A percentile compares a stretch with the other conserved stretches of the same genome.
Evolutionary conservation across 1,140 invertebrate species (phyloP).

Genomic region (honey bee (Apis mellifera)): DNA sequence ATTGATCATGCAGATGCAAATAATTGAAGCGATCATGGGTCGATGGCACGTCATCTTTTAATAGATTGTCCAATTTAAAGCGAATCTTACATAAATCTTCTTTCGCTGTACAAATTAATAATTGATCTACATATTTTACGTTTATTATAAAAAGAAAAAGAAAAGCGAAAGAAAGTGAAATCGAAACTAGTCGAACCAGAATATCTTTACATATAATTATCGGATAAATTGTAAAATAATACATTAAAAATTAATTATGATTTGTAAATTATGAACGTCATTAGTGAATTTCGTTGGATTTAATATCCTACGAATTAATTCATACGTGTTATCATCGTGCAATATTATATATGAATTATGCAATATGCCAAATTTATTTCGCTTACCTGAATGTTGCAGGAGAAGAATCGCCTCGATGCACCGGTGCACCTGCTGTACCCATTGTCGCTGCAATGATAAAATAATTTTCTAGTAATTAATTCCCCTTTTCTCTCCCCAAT

Average conservation of each 20-base stretch:
- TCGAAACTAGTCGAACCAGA: no score
- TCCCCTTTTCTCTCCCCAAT: no score
- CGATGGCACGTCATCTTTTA: conserved; percentile 5
- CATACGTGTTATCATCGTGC: no score
- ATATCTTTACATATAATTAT: no score
- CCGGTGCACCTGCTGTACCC: conserved; percentile 86
- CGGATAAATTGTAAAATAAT: no score
- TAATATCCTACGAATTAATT: no score
- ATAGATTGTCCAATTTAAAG: conserved; percentile 54
- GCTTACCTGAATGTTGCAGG: conserved; percentile 92
- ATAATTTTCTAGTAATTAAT: background rate
- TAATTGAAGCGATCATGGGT: conserved; percentile 49
- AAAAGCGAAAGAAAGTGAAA: background rate
- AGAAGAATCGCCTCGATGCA: conserved; percentile 90
- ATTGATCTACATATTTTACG: background rate
- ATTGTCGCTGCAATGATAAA: conserved; percentile 80
- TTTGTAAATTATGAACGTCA: no score
- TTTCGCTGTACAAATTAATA: conserved; percentile 45
- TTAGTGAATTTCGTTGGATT: no score
- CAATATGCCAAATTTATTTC: background rate
- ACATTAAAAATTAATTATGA: no score
- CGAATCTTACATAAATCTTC: conserved; percentile 57
- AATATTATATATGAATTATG: no score
- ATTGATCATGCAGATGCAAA: conserved; percentile 42
- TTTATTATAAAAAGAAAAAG: no score